Conservation (phyloP, 2,113 vertebrate genomes). For the Scomber scombrus region DNA sequence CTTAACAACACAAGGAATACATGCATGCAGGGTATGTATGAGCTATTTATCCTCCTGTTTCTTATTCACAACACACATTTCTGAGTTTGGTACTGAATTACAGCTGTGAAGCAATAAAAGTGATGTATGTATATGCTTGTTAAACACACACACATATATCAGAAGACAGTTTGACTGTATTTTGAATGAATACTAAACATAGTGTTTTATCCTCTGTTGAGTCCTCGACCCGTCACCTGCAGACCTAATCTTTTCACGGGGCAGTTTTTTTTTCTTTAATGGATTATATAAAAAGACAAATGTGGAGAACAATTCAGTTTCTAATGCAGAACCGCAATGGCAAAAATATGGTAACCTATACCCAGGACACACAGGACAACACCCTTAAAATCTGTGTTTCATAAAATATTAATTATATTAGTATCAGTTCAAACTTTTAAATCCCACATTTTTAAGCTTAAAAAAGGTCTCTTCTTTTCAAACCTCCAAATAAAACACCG, state of each 20-base stretch:
- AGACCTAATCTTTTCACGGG: conserved; percentile 2
- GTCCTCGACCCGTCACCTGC: conserved; percentile 35
- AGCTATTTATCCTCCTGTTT: conserved; percentile 70
- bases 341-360: conserved; percentile 7
- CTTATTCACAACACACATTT: conserved; percentile 80
- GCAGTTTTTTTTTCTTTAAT: not conserved
- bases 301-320: conserved; percentile 14
- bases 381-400: conserved; percentile 28
- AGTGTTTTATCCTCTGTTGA: conserved; percentile 15
- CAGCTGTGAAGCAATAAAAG: conserved; percentile 64
- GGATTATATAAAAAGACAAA: not conserved
- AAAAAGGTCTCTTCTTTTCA: conserved; percentile 1
- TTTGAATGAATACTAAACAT: conserved; percentile 30
- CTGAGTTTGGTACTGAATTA: conserved; percentile 64
- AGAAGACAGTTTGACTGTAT: conserved; percentile 32
- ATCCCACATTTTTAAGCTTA: not conserved
- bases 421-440: not conserved
- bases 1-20: conserved; percentile 82
- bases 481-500: conserved; percentile 32
- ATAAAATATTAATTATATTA: conserved; percentile 38
- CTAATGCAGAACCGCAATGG: not conserved
- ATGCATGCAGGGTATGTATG: conserved; percentile 83
- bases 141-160: conserved; percentile 27
- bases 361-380: not conserved
- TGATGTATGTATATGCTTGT: conserved; percentile 35